These are phyloP conservation scores for Eilema griseolum DNA, from an alignment of 2,888 invertebrate genomes.

Conservation along the genomic window DNA sequence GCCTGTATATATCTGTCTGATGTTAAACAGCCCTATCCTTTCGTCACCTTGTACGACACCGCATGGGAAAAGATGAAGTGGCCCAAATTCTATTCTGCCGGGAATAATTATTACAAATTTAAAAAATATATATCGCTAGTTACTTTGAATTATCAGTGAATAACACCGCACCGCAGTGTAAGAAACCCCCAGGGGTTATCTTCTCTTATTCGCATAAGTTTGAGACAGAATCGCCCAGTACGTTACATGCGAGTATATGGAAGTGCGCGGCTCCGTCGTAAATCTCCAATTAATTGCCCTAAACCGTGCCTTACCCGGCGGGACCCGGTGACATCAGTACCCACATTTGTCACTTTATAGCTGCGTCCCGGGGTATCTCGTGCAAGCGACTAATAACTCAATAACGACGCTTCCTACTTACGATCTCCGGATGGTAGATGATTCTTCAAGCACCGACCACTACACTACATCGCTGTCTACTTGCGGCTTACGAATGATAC, in stretches of 20 bases:
- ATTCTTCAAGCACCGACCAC: too few species aligned
- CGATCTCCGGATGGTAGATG: neutral
- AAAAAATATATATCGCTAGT: too few species aligned
- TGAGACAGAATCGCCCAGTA: neutral
- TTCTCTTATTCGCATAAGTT: slow-evolving; percentile 8
- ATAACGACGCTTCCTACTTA: neutral
- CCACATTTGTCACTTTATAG: neutral
- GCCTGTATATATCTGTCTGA: too few species aligned
- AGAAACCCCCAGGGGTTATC: neutral
- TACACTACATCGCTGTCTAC: too few species aligned
- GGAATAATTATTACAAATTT: too few species aligned
- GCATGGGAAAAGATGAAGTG: too few species aligned
- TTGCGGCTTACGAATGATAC: too few species aligned
- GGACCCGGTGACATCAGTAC: neutral
- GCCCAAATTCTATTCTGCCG: too few species aligned
- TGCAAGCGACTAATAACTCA: neutral
- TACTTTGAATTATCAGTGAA: too few species aligned
- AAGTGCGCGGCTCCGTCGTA: neutral
- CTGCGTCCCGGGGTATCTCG: neutral
- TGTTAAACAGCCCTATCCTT: too few species aligned
- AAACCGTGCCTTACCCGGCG: neutral
- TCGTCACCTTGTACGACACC: too few species aligned
- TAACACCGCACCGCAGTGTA: neutral
- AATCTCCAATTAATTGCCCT: slow-evolving; percentile 13
- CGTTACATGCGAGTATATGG: neutral